phyloP scores from a whole-genome alignment of 2,888 invertebrate genomes.

The Drosophila nigricruria region DNA sequence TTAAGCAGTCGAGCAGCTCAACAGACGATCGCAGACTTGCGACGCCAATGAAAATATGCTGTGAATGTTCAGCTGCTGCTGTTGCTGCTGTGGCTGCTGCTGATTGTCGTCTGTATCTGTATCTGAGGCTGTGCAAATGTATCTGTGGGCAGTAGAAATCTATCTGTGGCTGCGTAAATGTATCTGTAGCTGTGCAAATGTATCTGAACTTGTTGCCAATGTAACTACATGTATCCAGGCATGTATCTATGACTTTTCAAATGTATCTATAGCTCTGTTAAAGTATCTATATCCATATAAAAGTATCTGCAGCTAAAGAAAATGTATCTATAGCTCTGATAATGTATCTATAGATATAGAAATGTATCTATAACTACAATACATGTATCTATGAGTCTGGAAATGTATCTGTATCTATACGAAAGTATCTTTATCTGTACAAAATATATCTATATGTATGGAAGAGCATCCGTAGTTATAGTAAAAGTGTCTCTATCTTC shows the following conservation, averaged over 20 bases:
- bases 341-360: neutral
- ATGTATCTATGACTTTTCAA: neutral
- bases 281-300: neutral
- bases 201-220: neutral
- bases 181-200: neutral
- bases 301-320: neutral
- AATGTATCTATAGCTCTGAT: neutral
- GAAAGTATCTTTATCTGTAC: too few species aligned
- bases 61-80: slow-evolving; percentile 57
- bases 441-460: slow-evolving; percentile 6
- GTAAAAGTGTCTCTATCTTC: neutral
- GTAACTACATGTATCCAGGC: neutral
- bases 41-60: slow-evolving; percentile 81
- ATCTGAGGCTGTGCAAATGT: neutral
- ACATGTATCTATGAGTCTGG: neutral
- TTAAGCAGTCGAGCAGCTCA: slow-evolving; percentile 52
- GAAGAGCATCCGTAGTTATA: slow-evolving; percentile 3
- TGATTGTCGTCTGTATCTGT: slow-evolving; percentile 32
- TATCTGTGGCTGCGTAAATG: neutral
- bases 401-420: neutral
- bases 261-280: neutral
- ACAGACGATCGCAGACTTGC: slow-evolving; percentile 80
- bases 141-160: neutral
- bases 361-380: neutral
- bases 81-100: slow-evolving; percentile 9